Base-by-base conservation (phyloP, 2,113 vertebrate genomes). In the Zapornia atra region DNA sequence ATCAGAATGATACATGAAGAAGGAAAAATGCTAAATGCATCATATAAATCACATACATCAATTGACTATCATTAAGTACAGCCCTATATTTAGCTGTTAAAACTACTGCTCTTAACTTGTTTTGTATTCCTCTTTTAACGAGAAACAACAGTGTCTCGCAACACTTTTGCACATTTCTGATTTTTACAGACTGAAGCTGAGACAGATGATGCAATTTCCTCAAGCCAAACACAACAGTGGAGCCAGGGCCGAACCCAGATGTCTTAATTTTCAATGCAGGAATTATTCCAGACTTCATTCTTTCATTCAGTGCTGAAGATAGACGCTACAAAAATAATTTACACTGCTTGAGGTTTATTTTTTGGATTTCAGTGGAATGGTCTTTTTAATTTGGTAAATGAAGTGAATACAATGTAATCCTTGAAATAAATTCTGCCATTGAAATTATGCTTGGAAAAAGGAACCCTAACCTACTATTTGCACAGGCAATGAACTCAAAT, bases 251-350 rank as follows among this genome's bases (percentile, higher is more conserved):
- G 0, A 86, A 69, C 22, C 21, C 69, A 88, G 53, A 88, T 79
- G 44, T 69, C 77, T 87, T 90, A 65, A 96, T 82, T 92, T 92
- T 78, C 77, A 94, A 33, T 57, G n/a, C 65, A 93, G 86, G 72
- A 90, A 65, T 94, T 61, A 79, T 57, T 93, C 60, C 88, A 95
- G 81, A 44, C 40, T 75, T 90, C 56, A 86, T 84, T 83, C 60
- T 60, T 88, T 88, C 88, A 72, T 61, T 86, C 44, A 51, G 6
- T 24, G 48, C 40, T 78, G 73, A 88, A 95, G 83, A 92, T 11
- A 70, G 61, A 79, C 44, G 11, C 71, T 81, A 88, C 33, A 88
- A 94, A 96, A 95, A 95, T 53, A 93, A 94, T 78, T 90, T 76
- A 68, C 5, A 15, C 34, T 71, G 29, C 42, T 66, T 86, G 48